Percentiles rank a stretch among this genome's conserved stretches.
These are phyloP conservation scores for Trochalopteron elliotii DNA, from an alignment of 2,113 vertebrate species.

Conservation along the genomic window DNA sequence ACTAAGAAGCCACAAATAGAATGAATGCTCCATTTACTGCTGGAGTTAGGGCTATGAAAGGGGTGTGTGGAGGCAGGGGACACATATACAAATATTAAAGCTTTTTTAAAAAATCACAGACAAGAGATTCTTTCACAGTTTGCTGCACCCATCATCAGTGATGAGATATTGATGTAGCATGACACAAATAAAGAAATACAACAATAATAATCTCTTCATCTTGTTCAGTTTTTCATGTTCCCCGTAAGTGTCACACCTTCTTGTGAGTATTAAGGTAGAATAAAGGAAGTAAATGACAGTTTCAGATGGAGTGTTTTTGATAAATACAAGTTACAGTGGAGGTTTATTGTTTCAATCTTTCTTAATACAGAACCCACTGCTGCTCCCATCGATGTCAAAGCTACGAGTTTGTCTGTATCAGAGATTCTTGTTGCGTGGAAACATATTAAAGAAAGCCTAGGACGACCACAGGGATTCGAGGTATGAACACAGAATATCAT, in stretches of 20 bases:
- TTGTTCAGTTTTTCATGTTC: conserved; percentile 32
- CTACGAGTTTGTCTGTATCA: conserved; percentile 86
- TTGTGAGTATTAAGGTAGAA: not conserved
- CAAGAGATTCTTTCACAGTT: not conserved
- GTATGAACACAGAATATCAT: conserved; percentile 73
- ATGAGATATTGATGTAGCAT: not conserved
- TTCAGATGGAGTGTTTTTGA: not conserved
- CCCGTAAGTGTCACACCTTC: not conserved
- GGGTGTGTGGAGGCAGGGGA: not conserved
- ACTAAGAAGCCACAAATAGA: not conserved
- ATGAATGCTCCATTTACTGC: not conserved
- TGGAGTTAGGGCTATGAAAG: not conserved
- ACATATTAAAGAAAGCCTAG: conserved; percentile 85
- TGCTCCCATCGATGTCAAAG: conserved; percentile 87
- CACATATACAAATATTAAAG: not conserved
- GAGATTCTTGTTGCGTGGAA: conserved; percentile 92
- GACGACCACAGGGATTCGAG: conserved; percentile 93
- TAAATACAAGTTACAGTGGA: conserved; percentile 8
- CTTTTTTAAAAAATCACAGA: not conserved
- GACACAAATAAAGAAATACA: conserved; percentile 9
- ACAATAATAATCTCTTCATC: conserved; percentile 30
- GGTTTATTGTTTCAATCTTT: conserved; percentile 65
- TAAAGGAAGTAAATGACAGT: conserved; percentile 12
- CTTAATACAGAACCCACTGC: conserved; percentile 87
- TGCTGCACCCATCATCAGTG: not conserved